Evolutionary conservation across 2,797 vertebrate species (phyloP), one percentile per base, ranked within the genome.

Genomic region (Brachyrhaphis roseni): DNA sequence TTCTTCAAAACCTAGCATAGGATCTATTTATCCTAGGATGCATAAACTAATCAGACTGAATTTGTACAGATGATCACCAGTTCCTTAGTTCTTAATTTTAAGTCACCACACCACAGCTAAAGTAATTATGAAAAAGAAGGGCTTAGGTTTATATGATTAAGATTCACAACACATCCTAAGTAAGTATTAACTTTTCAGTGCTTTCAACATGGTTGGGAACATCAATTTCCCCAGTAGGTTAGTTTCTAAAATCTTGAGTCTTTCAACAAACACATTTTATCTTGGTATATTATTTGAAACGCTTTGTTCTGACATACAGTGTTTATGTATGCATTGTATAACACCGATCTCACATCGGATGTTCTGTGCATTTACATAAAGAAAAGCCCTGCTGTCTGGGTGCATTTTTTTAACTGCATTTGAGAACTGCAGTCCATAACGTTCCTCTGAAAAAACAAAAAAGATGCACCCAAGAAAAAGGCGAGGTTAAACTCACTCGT

Each of bases 401-500:
- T 41, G 36, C 8, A 68, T 53, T 53, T 23, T 49, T 49, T 20
- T 47, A 26, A 55, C 8, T 26, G 23, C 64, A 41, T 41, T 41
- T 11, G 20, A 13, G 20, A n/a, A 34, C 31, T 39, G 18, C 34
- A 4, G 18, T 23, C 41, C 4, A 39, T 23, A 7, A 23, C 8
- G 5, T 36, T 20, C 0, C 64, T 68, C 20, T 4, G 39, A 4
- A 43, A 26, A 68, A 68, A n/a, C 16, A 43, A 23, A n/a, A 68
- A 12, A 13, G 20, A 43, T 68, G 39, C 10, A 26, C 36, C 28
- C 20, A 68, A 68, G 11, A 43, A 13, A 70, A 70, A 41, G 20
- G 66, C 34, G n/a, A 10, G 45, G 76, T 72, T 71, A 79, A 80
- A 77, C 59, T 55, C 43, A 84, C 81, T 73, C 41, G 15, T 31